A percentile compares a stretch with the other conserved stretches of the same genome.
Evolutionary conservation across 2,113 vertebrate genomes (phyloP).

Genomic region (Pica pica): DNA sequence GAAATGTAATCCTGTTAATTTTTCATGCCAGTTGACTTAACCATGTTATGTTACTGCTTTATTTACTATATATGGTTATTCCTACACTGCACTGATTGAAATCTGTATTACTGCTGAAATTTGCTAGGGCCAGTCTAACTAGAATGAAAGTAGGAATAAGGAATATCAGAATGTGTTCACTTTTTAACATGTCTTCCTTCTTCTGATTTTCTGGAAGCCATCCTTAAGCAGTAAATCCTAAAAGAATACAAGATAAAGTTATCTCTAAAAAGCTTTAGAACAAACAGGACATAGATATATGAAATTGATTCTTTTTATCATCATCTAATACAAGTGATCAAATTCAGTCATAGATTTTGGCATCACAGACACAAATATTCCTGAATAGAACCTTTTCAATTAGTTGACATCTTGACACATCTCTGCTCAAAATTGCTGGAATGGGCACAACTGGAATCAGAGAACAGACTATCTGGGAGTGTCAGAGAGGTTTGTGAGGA

Average conservation of each 20-base stretch:
- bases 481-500: background rate
- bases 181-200: background rate
- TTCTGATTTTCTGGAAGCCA: background rate
- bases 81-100: background rate
- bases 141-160: background rate
- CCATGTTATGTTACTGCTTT: background rate
- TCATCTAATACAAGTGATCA: background rate
- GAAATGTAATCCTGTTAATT: background rate
- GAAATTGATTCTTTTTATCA: background rate
- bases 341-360: background rate
- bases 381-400: background rate
- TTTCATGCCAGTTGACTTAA: background rate
- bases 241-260: background rate
- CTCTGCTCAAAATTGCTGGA: background rate
- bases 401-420: background rate
- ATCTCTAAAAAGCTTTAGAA: background rate
- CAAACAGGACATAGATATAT: background rate
- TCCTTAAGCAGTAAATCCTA: background rate
- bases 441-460: background rate
- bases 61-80: background rate
- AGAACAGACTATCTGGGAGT: background rate
- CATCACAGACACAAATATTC: background rate
- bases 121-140: background rate
- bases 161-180: background rate
- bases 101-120: background rate